Percentiles rank a stretch among this genome's conserved stretches.
phyloP scores from a whole-genome alignment of 2,113 vertebrate genomes.

The Neodon shergylaensis region DNA sequence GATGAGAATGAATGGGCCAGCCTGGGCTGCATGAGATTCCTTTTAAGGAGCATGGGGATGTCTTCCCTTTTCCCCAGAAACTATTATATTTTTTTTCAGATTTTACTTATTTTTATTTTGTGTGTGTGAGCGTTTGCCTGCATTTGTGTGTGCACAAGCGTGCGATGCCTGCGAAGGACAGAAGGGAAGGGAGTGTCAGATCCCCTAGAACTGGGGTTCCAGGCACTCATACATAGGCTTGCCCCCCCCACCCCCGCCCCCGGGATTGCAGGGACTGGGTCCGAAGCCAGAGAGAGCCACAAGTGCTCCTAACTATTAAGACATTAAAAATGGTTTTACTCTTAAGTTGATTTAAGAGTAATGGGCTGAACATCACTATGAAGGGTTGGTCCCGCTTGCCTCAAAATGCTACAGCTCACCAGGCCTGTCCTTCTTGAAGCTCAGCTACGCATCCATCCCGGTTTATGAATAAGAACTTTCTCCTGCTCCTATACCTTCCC shows the following conservation, averaged over 20 bases:
- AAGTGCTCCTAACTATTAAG: not conserved
- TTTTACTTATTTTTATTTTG: not conserved
- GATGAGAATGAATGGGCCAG: not conserved
- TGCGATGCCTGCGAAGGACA: not conserved
- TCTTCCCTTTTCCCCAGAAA: not conserved
- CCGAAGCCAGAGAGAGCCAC: not conserved
- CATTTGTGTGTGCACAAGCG: not conserved
- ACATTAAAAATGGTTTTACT: not conserved
- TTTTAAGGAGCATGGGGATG: not conserved
- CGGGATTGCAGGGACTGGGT: not conserved
- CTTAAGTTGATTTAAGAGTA: conserved; percentile 13
- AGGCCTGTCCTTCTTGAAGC: not conserved
- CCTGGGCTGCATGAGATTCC: not conserved
- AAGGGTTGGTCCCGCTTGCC: not conserved
- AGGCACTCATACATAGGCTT: not conserved
- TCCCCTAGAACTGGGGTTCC: not conserved
- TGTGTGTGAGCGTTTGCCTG: no score
- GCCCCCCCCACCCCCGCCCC: not conserved
- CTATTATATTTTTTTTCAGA: not conserved
- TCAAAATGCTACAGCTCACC: not conserved
- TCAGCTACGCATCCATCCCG: conserved; percentile 42
- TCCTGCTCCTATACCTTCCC: conserved; percentile 33
- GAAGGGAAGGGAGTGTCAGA: not conserved
- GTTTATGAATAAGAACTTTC: not conserved
- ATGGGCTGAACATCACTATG: not conserved